Evolutionary conservation across 2,888 invertebrate genomes (phyloP), one percentile per base, ranked within the genome.

Genomic region (Himalopsyche tibetana): DNA sequence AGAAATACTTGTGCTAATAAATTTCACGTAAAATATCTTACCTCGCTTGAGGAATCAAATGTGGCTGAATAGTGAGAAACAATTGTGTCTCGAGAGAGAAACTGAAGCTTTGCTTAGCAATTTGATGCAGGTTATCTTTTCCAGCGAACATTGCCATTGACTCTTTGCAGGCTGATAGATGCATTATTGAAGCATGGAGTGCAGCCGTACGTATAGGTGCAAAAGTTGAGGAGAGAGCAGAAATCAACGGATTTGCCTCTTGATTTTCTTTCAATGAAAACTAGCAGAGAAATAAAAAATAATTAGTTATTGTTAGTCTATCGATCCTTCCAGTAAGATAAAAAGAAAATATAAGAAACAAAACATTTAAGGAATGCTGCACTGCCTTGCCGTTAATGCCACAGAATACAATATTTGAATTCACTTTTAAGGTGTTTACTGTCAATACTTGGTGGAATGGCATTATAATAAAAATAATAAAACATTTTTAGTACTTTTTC

Each of bases 171-270:
- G 90, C 90, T 0, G 90, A 89, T 74, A 93, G 89, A 79, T 92
- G 92, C 5, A 93, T 89, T 9, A 93, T 89, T 86, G 93, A 92
- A 4, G 93, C 92, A 38, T 93, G 93, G 0, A 93, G 88, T 0
- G 92, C 0, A 92, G 91, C 0, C 4, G 84, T 82, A 11, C 87
- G 87, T 5, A 92, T 90, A 0, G 93, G 92, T n/a, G 92, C 92
- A 89, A 92, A 92, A 38, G 91, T 91, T 0, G 93, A 92, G 0
- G 92, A 90, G 0, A 93, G 91, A 83, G 51, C 55, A 36, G 82
- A 36, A 55, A 82, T 82, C 51, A 40, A 51, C 9, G 82, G 82
- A 45, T 51, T 81, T 12, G 74, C 15, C 12, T 74, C 74, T 74
- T 74, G 74, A 74, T 38, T 74, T 74, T 74, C 74, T 36, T 74